Evolutionary conservation across 2,113 vertebrate species (phyloP).

Genomic region (Oncorhynchus gorbuscha): DNA sequence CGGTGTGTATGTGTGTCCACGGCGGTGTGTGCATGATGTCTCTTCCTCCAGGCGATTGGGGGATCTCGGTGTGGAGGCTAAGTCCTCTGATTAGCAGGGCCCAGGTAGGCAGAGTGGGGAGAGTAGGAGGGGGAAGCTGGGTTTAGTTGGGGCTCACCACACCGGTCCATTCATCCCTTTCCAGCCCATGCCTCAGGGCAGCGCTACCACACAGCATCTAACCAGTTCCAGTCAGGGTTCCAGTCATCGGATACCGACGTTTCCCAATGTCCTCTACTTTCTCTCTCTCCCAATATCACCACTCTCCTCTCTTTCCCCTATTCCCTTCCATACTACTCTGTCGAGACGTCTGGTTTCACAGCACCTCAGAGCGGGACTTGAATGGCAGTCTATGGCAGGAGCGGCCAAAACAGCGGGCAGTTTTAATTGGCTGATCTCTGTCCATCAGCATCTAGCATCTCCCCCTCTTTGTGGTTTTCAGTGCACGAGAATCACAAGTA

Average conservation of each 20-base stretch:
- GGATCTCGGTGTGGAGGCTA: conserved; percentile 55
- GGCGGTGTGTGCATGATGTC: conserved; percentile 16
- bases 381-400: no score
- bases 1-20: conserved; percentile 38
- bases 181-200: conserved; percentile 32
- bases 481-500: no score
- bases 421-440: no score
- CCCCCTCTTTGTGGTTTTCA: no score
- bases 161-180: conserved; percentile 47
- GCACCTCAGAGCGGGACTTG: no score
- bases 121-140: background rate
- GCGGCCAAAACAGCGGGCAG: no score
- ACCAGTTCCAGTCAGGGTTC: conserved; percentile 48
- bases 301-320: conserved; percentile 18
- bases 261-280: background rate
- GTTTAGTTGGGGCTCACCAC: conserved; percentile 21
- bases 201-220: background rate
- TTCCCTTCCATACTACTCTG: conserved; percentile 1
- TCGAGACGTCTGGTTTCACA: no score
- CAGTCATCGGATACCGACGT: conserved; percentile 48
- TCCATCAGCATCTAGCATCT: no score
- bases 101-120: conserved; percentile 17
- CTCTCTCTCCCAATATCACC: background rate
- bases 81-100: conserved; percentile 64
- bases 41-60: conserved; percentile 49